Evolutionary conservation across 1,140 invertebrate genomes (phyloP).

Genomic region (Pachypsylla venusta): DNA sequence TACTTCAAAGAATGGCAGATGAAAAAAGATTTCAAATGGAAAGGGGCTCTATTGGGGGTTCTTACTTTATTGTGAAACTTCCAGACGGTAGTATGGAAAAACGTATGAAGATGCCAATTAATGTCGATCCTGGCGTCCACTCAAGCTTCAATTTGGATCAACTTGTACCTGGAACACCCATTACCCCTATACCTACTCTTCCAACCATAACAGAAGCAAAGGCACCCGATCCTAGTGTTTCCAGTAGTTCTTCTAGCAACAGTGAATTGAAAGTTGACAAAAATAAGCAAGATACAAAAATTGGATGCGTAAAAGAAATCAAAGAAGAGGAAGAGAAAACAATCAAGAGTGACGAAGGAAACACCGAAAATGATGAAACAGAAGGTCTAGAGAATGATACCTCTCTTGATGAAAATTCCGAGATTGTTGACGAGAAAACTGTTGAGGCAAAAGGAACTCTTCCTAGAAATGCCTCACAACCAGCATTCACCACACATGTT

Average conservation of each 20-base stretch:
- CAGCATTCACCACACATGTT: conserved; percentile 63
- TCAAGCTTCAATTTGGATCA: conserved; percentile 77
- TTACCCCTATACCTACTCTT: conserved; percentile 62
- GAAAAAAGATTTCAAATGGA: conserved; percentile 79
- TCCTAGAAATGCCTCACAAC: conserved; percentile 66
- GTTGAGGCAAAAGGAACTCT: conserved; percentile 32
- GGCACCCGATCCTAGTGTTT: conserved; percentile 44
- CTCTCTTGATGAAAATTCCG: neutral
- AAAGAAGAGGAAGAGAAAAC: conserved; percentile 24
- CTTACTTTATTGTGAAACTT: conserved; percentile 77
- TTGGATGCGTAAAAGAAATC: conserved; percentile 14
- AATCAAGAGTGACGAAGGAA: conserved; percentile 28
- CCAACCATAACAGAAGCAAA: conserved; percentile 76
- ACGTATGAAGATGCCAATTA: conserved; percentile 63
- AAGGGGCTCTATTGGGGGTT: conserved; percentile 68
- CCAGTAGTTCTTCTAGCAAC: conserved; percentile 35
- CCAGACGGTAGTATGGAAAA: conserved; percentile 79
- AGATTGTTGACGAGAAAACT: conserved; percentile 20
- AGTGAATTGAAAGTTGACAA: conserved; percentile 20
- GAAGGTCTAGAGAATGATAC: conserved; percentile 11
- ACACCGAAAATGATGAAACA: conserved; percentile 7
- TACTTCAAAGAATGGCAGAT: conserved; percentile 78
- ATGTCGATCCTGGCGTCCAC: conserved; percentile 74
- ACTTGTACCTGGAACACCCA: conserved; percentile 43
- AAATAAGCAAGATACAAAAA: conserved; percentile 18